phyloP scores from a whole-genome alignment of 2,888 invertebrate species.

The Parnassius glacialis region DNA sequence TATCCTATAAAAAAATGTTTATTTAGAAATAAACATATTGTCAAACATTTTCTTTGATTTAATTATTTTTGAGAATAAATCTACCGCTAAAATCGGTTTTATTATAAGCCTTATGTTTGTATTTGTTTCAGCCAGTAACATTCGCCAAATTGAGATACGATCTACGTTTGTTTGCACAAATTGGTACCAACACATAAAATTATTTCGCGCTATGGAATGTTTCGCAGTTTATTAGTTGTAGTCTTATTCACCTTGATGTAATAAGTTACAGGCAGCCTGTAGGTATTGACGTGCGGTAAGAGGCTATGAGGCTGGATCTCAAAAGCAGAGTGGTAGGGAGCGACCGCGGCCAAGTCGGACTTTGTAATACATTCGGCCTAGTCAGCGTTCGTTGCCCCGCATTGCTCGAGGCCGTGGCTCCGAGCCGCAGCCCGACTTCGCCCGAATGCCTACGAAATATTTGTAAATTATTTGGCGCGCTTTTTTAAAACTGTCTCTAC shows the following conservation, averaged over 20 bases:
- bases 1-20: no score
- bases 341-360: slow-evolving; percentile 73
- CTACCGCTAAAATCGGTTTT: no score
- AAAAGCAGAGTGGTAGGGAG: slow-evolving; percentile 74
- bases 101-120: no score
- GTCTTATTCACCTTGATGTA: slow-evolving; percentile 70
- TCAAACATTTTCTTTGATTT: no score
- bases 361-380: slow-evolving; percentile 80
- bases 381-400: slow-evolving; percentile 78
- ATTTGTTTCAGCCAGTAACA: no score
- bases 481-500: slow-evolving; percentile 13
- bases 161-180: no score
- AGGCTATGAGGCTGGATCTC: slow-evolving; percentile 72
- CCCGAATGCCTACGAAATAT: slow-evolving; percentile 60
- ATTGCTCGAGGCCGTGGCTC: slow-evolving; percentile 64
- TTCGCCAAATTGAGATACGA: no score
- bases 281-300: slow-evolving; percentile 67
- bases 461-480: slow-evolving; percentile 25
- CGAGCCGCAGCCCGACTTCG: slow-evolving; percentile 43
- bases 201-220: slow-evolving; percentile 18
- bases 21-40: no score
- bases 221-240: slow-evolving; percentile 35
- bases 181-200: no score
- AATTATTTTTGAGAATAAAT: no score
- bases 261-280: slow-evolving; percentile 62